These are phyloP conservation scores for Corvus cornix DNA, from an alignment of 2,113 vertebrate species.

Conservation along the genomic window DNA sequence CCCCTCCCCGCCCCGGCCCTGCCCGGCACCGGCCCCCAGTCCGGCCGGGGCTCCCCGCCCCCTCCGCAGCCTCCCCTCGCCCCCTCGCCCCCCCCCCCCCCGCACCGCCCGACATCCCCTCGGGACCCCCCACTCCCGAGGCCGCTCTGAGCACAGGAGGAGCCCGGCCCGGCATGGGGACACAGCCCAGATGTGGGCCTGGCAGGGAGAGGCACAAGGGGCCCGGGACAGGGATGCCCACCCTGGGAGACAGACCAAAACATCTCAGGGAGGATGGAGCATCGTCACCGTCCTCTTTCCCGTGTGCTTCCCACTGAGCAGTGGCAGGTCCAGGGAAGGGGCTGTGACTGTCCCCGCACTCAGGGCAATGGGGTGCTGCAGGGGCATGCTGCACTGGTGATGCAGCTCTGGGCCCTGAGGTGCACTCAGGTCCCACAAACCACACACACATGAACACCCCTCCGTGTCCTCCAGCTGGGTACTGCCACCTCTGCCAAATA, in stretches of 20 bases:
- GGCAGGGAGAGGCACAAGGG: neutral
- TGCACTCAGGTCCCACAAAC: neutral
- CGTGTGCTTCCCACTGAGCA: accelerated
- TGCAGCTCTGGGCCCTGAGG: neutral
- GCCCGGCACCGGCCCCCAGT: no score
- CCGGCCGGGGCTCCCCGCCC: no score
- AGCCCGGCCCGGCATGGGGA: neutral
- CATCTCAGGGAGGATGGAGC: neutral
- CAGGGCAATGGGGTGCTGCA: neutral
- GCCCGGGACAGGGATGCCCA: neutral
- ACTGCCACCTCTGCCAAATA: neutral
- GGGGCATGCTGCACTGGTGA: neutral
- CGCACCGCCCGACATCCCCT: neutral
- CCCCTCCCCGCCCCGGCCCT: no score
- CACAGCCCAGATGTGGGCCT: neutral
- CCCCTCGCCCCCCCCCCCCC: neutral
- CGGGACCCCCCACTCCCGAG: neutral
- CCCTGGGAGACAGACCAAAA: neutral
- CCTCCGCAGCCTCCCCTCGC: no score
- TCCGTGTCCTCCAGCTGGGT: neutral
- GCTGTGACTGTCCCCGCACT: neutral
- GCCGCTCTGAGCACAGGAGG: neutral
- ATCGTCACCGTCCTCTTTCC: neutral
- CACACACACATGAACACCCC: accelerated
- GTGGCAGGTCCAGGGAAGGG: neutral